A percentile compares a stretch with the other conserved stretches of the same genome.
phyloP scores from a whole-genome alignment of 1,140 invertebrate genomes.

The Neomicropteryx cornuta region DNA sequence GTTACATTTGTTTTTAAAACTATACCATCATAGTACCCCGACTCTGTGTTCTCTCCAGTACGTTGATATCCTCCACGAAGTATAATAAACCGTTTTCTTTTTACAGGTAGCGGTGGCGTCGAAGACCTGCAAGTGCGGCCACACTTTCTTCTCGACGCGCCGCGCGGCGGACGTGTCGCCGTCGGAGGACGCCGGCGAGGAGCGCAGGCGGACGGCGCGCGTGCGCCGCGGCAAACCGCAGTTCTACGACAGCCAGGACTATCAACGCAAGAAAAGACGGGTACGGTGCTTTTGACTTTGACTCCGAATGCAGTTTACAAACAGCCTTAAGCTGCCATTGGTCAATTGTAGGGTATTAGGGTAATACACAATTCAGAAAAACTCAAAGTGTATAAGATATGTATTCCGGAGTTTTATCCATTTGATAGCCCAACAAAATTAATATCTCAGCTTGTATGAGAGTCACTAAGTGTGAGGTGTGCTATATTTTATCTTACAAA shows the following conservation, averaged over 20 bases:
- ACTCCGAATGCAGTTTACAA: slow-evolving; percentile 9
- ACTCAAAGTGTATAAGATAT: slow-evolving; percentile 3
- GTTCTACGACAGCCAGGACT: slow-evolving; percentile 71
- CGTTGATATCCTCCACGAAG: too few relatives aligned
- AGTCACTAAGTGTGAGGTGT: too few relatives aligned
- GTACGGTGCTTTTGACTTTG: slow-evolving; percentile 24
- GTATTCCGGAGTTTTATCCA: slow-evolving; percentile 7
- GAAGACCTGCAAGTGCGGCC: slow-evolving; percentile 68
- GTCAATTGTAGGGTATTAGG: slow-evolving; percentile 2
- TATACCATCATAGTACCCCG: too few relatives aligned
- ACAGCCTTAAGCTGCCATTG: slow-evolving; percentile 24
- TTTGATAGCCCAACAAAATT: too few relatives aligned
- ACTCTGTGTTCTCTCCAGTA: too few relatives aligned
- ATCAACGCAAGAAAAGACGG: slow-evolving; percentile 58
- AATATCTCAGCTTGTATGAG: too few relatives aligned
- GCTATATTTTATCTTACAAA: too few relatives aligned
- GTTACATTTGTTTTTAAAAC: too few relatives aligned
- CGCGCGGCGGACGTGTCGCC: slow-evolving; percentile 38
- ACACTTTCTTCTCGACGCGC: slow-evolving; percentile 62
- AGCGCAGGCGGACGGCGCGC: slow-evolving; percentile 55
- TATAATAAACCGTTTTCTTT: too few relatives aligned
- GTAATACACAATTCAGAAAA: slow-evolving; percentile 7
- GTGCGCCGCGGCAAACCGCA: slow-evolving; percentile 68
- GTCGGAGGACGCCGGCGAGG: slow-evolving; percentile 25
- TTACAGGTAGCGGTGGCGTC: slow-evolving; percentile 67